Evolutionary conservation across 2,888 invertebrate genomes (phyloP).

Genomic region (Cryptocheilus praepositus): DNA sequence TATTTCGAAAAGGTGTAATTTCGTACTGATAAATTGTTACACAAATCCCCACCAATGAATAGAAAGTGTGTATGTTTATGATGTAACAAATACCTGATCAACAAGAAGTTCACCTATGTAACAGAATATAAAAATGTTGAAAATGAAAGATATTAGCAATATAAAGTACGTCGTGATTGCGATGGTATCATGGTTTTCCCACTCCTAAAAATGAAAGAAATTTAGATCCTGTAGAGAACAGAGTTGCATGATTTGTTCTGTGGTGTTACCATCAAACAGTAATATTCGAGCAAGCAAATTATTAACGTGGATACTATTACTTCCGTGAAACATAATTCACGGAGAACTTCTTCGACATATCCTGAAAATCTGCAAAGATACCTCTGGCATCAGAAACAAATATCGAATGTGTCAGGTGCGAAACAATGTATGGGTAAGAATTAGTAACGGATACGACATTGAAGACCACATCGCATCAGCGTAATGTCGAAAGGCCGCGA

Average conservation of each 20-base stretch:
- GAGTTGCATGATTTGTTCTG: neutral
- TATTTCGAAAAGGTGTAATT: too few species aligned
- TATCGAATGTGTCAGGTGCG: neutral
- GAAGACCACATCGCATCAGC: neutral
- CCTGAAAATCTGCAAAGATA: constrained; percentile 31
- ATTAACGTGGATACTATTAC: constrained; percentile 62
- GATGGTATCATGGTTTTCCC: constrained; percentile 36
- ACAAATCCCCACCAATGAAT: too few species aligned
- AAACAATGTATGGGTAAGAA: too few species aligned
- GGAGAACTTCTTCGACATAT: constrained; percentile 43
- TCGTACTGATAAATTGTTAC: too few species aligned
- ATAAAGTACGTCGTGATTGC: constrained; percentile 59
- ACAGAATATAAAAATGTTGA: constrained; percentile 66
- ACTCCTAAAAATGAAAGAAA: constrained; percentile 50
- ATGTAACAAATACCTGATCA: constrained; percentile 48
- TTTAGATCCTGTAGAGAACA: constrained; percentile 26
- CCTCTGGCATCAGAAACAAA: neutral
- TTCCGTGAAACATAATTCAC: constrained; percentile 60
- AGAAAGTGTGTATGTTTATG: neutral
- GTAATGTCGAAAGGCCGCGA: too few species aligned
- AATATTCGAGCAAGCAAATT: constrained; percentile 65
- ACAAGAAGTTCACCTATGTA: constrained; percentile 64
- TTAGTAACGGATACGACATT: neutral
- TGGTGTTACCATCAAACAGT: constrained; percentile 57
- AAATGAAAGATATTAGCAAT: constrained; percentile 62